A percentile compares a stretch with the other conserved stretches of the same genome.
Conservation (phyloP, 2,113 vertebrate genomes). For the Pycnonotus jocosus region DNA sequence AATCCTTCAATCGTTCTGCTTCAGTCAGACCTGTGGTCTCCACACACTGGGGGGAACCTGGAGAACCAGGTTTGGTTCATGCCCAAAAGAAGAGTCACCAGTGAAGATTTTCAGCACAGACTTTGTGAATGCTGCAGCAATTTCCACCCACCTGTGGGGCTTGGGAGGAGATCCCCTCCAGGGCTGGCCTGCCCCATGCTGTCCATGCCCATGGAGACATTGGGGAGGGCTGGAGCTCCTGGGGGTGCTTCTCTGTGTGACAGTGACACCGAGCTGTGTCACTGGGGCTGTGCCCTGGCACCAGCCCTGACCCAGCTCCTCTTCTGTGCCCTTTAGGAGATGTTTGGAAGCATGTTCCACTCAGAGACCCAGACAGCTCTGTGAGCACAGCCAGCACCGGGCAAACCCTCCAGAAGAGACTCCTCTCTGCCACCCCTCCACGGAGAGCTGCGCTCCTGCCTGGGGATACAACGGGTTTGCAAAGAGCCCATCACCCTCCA, state of each 20-base stretch:
- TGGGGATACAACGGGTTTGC: not conserved
- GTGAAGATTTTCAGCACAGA: not conserved
- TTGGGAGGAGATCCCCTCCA: not conserved
- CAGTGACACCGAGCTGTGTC: not conserved
- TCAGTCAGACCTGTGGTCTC: not conserved
- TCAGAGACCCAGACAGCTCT: constrained; percentile 74
- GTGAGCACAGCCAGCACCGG: constrained; percentile 14
- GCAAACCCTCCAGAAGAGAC: not conserved
- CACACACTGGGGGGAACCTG: not conserved
- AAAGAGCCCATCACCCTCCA: not conserved
- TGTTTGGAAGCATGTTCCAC: constrained; percentile 82
- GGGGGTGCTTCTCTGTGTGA: not conserved
- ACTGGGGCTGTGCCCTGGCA: not conserved
- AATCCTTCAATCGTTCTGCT: not conserved
- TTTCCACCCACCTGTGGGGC: no score
- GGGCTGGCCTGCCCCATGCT: not conserved
- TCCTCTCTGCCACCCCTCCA: not conserved
- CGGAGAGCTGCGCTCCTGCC: not conserved
- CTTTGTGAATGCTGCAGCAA: not conserved
- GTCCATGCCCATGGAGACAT: not conserved
- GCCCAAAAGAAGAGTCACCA: accelerated
- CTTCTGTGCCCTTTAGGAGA: constrained; percentile 62
- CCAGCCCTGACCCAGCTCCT: not conserved
- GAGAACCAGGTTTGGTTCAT: not conserved
- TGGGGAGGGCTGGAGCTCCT: not conserved